A percentile compares a stretch with the other conserved stretches of the same genome.
Evolutionary conservation across 2,888 invertebrate species (phyloP).

Genomic region (Listrodromus nycthemerus): DNA sequence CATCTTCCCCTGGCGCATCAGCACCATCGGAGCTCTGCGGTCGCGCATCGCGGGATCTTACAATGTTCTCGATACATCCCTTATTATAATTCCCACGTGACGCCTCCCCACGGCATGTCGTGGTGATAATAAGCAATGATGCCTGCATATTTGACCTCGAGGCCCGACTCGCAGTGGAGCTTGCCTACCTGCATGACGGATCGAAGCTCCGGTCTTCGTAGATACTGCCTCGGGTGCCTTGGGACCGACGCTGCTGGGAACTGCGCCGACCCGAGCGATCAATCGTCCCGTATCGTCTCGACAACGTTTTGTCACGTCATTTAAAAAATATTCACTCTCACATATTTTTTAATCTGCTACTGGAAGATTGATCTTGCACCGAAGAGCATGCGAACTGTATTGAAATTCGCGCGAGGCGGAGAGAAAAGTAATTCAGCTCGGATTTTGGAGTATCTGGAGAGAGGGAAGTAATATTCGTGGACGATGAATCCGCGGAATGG

Average conservation of each 20-base stretch:
- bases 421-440: not conserved
- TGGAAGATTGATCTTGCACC: constrained; percentile 7
- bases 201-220: constrained; percentile 23
- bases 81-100: not conserved
- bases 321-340: constrained; percentile 11
- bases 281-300: constrained; percentile 38
- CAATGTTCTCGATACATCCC: constrained; percentile 14
- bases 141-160: constrained; percentile 29
- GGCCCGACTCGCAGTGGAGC: not conserved
- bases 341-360: not conserved
- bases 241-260: constrained; percentile 3
- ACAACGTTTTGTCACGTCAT: constrained; percentile 48
- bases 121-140: constrained; percentile 1
- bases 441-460: not conserved
- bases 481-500: no score
- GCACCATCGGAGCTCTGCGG: not conserved
- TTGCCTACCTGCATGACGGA: constrained; percentile 38
- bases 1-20: not conserved
- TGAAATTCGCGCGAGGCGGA: not conserved
- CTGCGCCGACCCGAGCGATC: constrained; percentile 34
- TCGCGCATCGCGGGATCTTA: not conserved
- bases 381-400: not conserved
- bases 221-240: constrained; percentile 2
- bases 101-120: not conserved
- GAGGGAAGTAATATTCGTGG: not conserved